Conservation (phyloP, 2,797 vertebrate species). For the Pempheris klunzingeri region DNA sequence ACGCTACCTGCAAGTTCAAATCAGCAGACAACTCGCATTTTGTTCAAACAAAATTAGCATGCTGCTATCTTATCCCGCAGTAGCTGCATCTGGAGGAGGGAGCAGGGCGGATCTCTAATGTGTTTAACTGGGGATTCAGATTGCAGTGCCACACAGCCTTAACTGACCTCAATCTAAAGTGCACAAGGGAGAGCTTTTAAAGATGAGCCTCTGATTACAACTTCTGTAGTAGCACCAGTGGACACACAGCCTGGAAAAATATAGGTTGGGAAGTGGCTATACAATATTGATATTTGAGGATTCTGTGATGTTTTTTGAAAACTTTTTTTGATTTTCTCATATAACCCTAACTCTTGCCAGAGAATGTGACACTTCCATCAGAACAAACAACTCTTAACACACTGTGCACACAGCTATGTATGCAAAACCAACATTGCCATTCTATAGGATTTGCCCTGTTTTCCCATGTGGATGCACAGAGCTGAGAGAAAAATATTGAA, state of each 20-base stretch:
- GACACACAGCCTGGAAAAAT: constrained; percentile 43
- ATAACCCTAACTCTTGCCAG: neutral
- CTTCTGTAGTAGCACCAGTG: constrained; percentile 35
- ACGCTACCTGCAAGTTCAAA: neutral
- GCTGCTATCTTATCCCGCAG: constrained; percentile 55
- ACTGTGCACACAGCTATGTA: neutral
- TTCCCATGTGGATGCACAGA: constrained; percentile 22
- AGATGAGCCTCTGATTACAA: constrained; percentile 64
- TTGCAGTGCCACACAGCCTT: constrained; percentile 61
- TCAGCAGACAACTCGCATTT: constrained; percentile 17
- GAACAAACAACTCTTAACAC: constrained; percentile 13
- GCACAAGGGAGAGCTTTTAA: constrained; percentile 68
- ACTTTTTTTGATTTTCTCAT: neutral
- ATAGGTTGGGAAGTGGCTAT: constrained; percentile 6
- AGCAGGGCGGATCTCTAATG: constrained; percentile 44
- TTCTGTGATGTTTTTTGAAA: constrained; percentile 6
- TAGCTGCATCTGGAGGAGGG: constrained; percentile 33
- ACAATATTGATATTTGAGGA: constrained; percentile 16
- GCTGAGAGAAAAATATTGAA: constrained; percentile 40
- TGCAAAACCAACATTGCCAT: constrained; percentile 25
- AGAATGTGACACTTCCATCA: neutral
- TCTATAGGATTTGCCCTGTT: constrained; percentile 33
- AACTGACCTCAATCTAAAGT: constrained; percentile 76
- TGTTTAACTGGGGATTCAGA: constrained; percentile 67
- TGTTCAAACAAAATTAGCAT: constrained; percentile 46